phyloP scores from a whole-genome alignment of 1,140 invertebrate species.

The Atta cephalotes region DNA sequence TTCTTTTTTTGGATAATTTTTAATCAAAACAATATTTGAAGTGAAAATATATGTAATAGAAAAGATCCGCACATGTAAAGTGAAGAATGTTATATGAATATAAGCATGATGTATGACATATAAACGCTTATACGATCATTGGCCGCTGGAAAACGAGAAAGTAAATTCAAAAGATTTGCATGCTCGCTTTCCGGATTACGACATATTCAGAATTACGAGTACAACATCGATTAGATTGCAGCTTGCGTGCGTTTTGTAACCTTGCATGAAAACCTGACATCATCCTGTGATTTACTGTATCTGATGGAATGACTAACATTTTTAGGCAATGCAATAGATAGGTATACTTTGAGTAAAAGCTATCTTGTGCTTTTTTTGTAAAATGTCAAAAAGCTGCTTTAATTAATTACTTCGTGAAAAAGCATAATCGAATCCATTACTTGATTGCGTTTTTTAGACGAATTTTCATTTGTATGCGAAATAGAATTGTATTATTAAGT shows the following conservation, averaged over 20 bases:
- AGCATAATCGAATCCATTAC: slow-evolving; percentile 18
- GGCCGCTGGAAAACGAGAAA: background rate
- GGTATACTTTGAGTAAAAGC: background rate
- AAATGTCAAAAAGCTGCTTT: background rate
- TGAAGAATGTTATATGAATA: background rate
- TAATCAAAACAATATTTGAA: background rate
- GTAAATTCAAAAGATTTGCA: slow-evolving; percentile 11
- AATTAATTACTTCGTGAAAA: slow-evolving; percentile 26
- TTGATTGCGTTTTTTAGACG: slow-evolving; percentile 11
- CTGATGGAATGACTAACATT: background rate
- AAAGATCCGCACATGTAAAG: background rate
- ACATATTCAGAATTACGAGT: slow-evolving; percentile 23
- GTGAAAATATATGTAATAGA: background rate
- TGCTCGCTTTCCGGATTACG: slow-evolving; percentile 39
- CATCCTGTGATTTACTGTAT: slow-evolving; percentile 23
- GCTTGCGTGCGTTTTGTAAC: slow-evolving; percentile 39
- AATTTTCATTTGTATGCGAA: background rate
- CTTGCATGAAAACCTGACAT: slow-evolving; percentile 42
- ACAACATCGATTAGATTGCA: slow-evolving; percentile 55
- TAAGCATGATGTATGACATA: background rate
- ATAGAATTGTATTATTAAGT: background rate
- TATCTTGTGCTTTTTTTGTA: background rate
- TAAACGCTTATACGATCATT: background rate
- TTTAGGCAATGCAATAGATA: slow-evolving; percentile 26
- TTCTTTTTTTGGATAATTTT: background rate